phyloP scores from a whole-genome alignment of 2,113 vertebrate species.

The Nothobranchius kuhntae region DNA sequence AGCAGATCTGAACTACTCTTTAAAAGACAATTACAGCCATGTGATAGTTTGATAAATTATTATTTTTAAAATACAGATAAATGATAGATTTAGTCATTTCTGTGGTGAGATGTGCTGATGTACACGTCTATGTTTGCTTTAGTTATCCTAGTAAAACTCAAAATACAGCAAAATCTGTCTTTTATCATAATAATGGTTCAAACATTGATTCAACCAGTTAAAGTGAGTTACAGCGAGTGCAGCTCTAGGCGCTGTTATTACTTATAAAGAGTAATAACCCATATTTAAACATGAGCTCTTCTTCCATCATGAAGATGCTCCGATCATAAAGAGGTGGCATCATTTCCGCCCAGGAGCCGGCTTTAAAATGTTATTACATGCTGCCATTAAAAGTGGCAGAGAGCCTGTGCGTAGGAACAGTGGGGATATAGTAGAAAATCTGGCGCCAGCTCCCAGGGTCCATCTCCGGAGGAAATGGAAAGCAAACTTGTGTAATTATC shows the following conservation, averaged over 20 bases:
- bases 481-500: neutral
- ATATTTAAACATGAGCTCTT: constrained; percentile 30
- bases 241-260: constrained; percentile 7
- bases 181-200: neutral
- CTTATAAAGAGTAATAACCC: constrained; percentile 11
- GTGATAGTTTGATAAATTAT: too few species aligned
- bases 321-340: constrained; percentile 39
- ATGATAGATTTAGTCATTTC: too few species aligned
- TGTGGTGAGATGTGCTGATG: too few species aligned
- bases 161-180: neutral
- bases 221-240: neutral
- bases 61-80: too few species aligned
- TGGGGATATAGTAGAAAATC: constrained; percentile 12
- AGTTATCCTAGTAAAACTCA: too few species aligned
- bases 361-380: constrained; percentile 48
- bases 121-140: too few species aligned
- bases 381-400: constrained; percentile 44
- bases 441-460: neutral
- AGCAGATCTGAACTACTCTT: too few species aligned
- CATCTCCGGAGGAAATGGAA: neutral
- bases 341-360: constrained; percentile 30
- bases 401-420: constrained; percentile 28
- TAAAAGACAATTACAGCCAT: too few species aligned
- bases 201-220: constrained; percentile 4
- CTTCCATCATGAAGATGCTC: constrained; percentile 15